Evolutionary conservation across 2,888 invertebrate species (phyloP), one percentile per base, ranked within the genome.

Genomic region (Miltochrista miniata): DNA sequence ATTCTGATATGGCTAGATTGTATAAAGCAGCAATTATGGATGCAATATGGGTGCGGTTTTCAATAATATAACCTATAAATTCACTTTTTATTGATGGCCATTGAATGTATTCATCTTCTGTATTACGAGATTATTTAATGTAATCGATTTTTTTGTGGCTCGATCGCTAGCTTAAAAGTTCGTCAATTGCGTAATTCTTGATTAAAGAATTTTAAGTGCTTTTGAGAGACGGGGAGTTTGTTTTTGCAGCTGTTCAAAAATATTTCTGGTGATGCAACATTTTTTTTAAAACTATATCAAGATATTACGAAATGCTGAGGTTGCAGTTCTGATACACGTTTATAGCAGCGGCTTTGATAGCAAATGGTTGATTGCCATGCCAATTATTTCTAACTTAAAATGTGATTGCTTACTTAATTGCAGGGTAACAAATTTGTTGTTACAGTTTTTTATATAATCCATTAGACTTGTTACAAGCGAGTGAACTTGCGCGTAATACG

Each of bases 41-140:
- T 53, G 24, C 29, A 31, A 56, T 58, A 39, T 47, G 50, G 33
- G 40, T 33, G 35, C 36, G 30, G 10, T 43, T 53, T 48, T 40
- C 38, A 10, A 13, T 2, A 0, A 40, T 9, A 8, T 48, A 48
- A 31, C 8, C 24, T 33, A n/a, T 31, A 31, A 35, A n/a, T 1
- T 49, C 11, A 33, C 36, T 18, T 35, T 38, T 49, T 43, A 41
- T 50, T 50, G 29, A 51, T 51, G 51, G 35, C n/a, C 39, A 46
- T 44, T 40, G 11, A 50, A 33, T 38, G 34, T 34, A 29, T 45
- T 31, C 33, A 40, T 30, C 18, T 15, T 36, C 8, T 40, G 14
- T n/a, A 44, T 45, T 54, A 40, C 15, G 50, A 54, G 42, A 54
- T 43, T 30, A 30, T 1, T 30, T 40, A 36, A 44, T 43, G 18